Conservation (phyloP, 2,888 invertebrate genomes). For the Sinodicranocentrus sp. region DNA sequence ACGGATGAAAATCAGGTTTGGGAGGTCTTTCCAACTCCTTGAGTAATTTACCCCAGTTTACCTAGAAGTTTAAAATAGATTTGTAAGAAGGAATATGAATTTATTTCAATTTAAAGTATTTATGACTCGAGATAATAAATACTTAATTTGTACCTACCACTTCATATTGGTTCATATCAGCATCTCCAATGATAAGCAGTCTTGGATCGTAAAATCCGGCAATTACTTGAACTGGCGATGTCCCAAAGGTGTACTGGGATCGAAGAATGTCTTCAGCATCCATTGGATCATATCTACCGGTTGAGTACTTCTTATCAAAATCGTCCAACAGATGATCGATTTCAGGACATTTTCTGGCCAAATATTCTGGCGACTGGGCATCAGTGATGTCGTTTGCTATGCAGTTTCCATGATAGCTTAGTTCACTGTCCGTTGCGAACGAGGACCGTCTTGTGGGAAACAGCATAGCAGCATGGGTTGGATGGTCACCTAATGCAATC, state of each 20-base stretch:
- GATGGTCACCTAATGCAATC: constrained; percentile 1
- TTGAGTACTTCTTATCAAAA: constrained; percentile 3
- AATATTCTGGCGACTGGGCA: neutral
- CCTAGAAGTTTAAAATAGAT: constrained; percentile 16
- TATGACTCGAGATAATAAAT: no score
- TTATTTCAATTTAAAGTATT: no score
- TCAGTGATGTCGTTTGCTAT: neutral
- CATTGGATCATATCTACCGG: constrained; percentile 20
- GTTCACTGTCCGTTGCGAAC: constrained; percentile 16
- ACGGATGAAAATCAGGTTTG: constrained; percentile 1
- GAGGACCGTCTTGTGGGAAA: constrained; percentile 33
- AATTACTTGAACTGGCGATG: constrained; percentile 56
- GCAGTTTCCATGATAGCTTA: constrained; percentile 27
- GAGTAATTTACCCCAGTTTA: constrained; percentile 48
- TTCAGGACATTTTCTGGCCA: constrained; percentile 26
- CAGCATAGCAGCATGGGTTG: constrained; percentile 35
- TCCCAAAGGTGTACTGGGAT: constrained; percentile 47
- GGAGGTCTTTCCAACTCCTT: constrained; percentile 14
- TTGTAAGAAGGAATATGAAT: no score
- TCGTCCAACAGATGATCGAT: constrained; percentile 43
- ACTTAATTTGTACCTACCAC: constrained; percentile 36
- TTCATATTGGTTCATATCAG: constrained; percentile 65
- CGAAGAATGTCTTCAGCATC: constrained; percentile 56
- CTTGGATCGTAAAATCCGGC: constrained; percentile 72
- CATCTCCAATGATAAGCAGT: constrained; percentile 66